Evolutionary conservation across 2,113 vertebrate species (phyloP), one percentile per base, ranked within the genome.

Genomic region (Dunckerocampus dactyliophorus): DNA sequence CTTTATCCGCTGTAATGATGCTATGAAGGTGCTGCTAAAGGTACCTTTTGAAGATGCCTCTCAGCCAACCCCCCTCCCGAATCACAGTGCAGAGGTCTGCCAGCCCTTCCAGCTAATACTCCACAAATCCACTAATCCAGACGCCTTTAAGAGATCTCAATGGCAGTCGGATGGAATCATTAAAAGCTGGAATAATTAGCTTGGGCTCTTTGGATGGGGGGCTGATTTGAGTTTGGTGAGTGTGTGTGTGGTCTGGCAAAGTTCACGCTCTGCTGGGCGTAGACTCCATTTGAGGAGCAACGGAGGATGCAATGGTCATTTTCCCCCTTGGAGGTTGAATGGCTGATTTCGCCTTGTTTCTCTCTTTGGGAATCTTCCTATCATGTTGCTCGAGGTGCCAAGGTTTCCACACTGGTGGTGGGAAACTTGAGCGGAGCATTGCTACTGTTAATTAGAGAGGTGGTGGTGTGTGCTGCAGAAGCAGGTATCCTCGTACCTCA

Each of bases 91-190:
- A 81, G 77, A 86, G 85, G 83, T 87, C 87, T 90, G 88, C 88
- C 88, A 88, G 84, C 80, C 84, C 85, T 70, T 49, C 59, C 3
- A 62, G 81, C 80, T 90, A 89, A 91, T 89, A 59, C 85, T 82
- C 69, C 76, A 5, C 43, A 84, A 90, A 89, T 90, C 90, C 88
- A 67, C 81, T 91, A 91, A 92, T 90, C 89, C 90, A 56, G 75
- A 66, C 82, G 80, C 82, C 79, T 87, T 87, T 87, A 87, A 85
- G 69, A 76, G 74, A 87, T 88, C 83, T 84, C 82, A 66, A 75
- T 77, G 47, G 82, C 84, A 84, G 82, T 81, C 60, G 69, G 81
- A 75, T 82, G 79, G 80, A 86, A 85, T 85, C 88, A 88, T 90
- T 89, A 87, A 82, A 87, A 81, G 71, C 70, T 69, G 71, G 81